Conservation (phyloP, 1,140 invertebrate species). For the Steinernema feltiae region DNA sequence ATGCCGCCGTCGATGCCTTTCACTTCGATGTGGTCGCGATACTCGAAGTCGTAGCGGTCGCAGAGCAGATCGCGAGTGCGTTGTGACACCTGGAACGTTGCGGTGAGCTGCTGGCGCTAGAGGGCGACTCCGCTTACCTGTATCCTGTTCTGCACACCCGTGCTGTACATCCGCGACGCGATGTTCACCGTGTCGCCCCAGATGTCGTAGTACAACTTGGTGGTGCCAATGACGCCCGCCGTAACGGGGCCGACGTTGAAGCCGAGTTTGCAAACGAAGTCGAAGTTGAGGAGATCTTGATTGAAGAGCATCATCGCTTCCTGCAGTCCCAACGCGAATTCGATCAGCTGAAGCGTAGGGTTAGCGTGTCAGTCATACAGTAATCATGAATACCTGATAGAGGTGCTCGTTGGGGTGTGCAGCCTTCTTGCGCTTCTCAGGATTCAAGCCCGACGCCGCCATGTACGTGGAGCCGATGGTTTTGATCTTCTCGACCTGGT, state of each 20-base stretch:
- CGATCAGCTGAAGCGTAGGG: constrained; percentile 54
- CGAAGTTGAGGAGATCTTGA: constrained; percentile 54
- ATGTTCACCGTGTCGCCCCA: constrained; percentile 94
- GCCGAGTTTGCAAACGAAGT: constrained; percentile 54
- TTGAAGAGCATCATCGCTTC: constrained; percentile 46
- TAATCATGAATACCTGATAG: constrained; percentile 41
- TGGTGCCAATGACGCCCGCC: constrained; percentile 77
- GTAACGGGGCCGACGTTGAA: constrained; percentile 56
- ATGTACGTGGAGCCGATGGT: constrained; percentile 95
- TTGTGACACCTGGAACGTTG: constrained; percentile 68
- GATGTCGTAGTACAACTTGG: constrained; percentile 91
- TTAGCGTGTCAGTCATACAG: constrained; percentile 9
- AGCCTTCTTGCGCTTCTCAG: constrained; percentile 44
- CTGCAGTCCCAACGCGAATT: constrained; percentile 55
- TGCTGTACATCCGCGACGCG: constrained; percentile 87
- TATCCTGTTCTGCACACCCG: constrained; percentile 75
- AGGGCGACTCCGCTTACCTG: constrained; percentile 64
- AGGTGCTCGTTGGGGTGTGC: constrained; percentile 56
- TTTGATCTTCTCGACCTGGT: constrained; percentile 91
- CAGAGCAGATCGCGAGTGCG: constrained; percentile 52
- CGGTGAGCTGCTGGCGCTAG: neutral
- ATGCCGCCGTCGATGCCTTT: constrained; percentile 57
- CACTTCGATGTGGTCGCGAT: constrained; percentile 54
- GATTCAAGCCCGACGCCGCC: constrained; percentile 82
- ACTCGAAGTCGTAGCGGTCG: constrained; percentile 57